Conservation (phyloP, 1,140 invertebrate species). For the Magallana ariakensis region DNA sequence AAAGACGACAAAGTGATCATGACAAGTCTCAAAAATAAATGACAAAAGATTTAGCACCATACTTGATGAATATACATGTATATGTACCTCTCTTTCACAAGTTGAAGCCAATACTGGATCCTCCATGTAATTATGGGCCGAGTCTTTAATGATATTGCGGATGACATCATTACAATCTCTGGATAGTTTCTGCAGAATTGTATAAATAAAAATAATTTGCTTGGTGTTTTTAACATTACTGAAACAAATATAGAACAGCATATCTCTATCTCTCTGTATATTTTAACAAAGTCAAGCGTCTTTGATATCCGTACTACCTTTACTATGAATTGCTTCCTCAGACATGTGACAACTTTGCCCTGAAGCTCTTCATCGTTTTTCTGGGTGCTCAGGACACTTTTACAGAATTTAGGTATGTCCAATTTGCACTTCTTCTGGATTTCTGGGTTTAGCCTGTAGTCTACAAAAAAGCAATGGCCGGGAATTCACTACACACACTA, state of each 20-base stretch:
- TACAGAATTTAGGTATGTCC: slow-evolving; percentile 88
- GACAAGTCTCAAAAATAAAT: no score
- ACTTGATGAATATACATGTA: no score
- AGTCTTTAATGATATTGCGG: slow-evolving; percentile 89
- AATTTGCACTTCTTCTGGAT: slow-evolving; percentile 88
- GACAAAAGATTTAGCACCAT: no score
- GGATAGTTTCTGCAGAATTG: slow-evolving; percentile 77
- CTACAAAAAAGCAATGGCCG: slow-evolving; percentile 79
- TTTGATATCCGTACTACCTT: slow-evolving; percentile 57
- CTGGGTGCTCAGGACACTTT: slow-evolving; percentile 76
- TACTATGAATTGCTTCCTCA: slow-evolving; percentile 76
- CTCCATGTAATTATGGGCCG: slow-evolving; percentile 88
- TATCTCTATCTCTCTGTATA: no score
- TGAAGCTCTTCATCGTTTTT: slow-evolving; percentile 72
- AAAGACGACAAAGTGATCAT: no score
- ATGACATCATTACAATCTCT: slow-evolving; percentile 90
- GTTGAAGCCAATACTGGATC: slow-evolving; percentile 90
- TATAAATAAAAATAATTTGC: not conserved
- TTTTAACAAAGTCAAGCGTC: no score
- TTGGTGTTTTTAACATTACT: no score
- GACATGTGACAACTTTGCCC: slow-evolving; percentile 77
- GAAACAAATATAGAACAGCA: no score
- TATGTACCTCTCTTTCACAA: slow-evolving; percentile 84
- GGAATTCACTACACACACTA: no score
- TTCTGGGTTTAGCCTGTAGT: slow-evolving; percentile 94